A percentile compares a stretch with the other conserved stretches of the same genome.
Conservation (phyloP, 2,797 vertebrate species). For the Vireo griseus region DNA sequence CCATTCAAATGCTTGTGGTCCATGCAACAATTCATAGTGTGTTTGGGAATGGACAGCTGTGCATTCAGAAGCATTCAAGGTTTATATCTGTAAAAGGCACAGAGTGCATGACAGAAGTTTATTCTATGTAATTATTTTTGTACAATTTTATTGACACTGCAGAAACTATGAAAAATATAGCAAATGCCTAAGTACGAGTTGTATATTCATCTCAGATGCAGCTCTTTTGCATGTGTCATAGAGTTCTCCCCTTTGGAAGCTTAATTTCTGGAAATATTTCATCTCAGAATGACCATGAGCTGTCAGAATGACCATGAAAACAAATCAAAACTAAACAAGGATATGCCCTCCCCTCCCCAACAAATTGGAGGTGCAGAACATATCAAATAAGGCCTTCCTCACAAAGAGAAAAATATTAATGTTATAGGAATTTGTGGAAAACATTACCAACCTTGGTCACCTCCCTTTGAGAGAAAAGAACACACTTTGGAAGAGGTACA, state of each 20-base stretch:
- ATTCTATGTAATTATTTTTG: neutral
- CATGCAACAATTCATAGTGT: neutral
- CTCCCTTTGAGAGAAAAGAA: neutral
- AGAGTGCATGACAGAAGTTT: neutral
- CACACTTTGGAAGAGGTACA: neutral
- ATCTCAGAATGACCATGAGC: neutral
- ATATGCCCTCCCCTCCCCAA: fast-evolving
- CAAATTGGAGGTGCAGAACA: neutral
- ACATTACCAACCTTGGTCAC: neutral
- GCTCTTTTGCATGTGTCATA: neutral
- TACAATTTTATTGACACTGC: neutral
- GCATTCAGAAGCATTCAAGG: neutral
- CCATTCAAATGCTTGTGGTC: neutral
- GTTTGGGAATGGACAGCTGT: neutral
- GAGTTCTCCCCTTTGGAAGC: neutral
- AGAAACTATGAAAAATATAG: neutral
- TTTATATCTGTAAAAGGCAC: neutral
- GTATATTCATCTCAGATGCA: neutral
- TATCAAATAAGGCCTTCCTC: neutral
- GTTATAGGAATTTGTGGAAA: neutral
- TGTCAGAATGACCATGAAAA: neutral
- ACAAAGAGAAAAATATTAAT: neutral
- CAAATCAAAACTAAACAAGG: neutral
- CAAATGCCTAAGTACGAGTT: neutral
- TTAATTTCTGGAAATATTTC: neutral